Base-by-base conservation (phyloP, 2,797 vertebrate species). In the Urocyon cinereoargenteus region DNA sequence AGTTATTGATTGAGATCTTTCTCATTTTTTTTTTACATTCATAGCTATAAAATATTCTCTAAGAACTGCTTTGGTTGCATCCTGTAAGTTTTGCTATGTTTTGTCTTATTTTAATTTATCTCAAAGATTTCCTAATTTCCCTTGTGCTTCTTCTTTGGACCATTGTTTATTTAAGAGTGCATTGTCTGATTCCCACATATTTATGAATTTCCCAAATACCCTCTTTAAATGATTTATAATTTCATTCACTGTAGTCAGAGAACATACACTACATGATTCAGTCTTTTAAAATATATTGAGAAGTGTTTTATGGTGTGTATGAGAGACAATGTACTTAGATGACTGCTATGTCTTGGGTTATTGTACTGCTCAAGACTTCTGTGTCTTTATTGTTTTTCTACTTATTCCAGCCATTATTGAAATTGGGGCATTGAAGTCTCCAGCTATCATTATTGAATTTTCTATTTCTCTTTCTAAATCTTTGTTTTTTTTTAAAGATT, bases 161-260 rank as follows among this genome's bases (percentile, higher is more conserved):
- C 5, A 6, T 34, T 91, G n/a, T 5, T 91, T 96, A 78, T 81
- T 73, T 82, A 75, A n/a, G 26, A 87, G 13, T 77, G 3, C 36
- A 40, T 78, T 75, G 55, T 77, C 93, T 86, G n/a, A 78, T 87
- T 73, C 83, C 51, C 9, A 86, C 26, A 31, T 84, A 78, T 83
- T 70, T 94, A 24, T 78, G 21, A 59, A 86, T 94, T 90, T 73
- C 11, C 40, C 24, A 36, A 26, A 83, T 68, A 87, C 68, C 15
- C 88, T 82, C 6, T 96, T 62, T 57, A 66, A 49, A 22, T 85
- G 8, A 64, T 86, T 61, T 93, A 31, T 86, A 68, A 68, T 92
- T 92, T 59, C 10, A 83, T 88, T 66, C 11, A 21, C 36, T 92
- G n/a, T 92, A 36, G 26, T 84, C 36, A 21, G 79, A 70, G 51